Evolutionary conservation across 2,888 invertebrate species (phyloP).

Genomic region (Stenolophus ochropezus): DNA sequence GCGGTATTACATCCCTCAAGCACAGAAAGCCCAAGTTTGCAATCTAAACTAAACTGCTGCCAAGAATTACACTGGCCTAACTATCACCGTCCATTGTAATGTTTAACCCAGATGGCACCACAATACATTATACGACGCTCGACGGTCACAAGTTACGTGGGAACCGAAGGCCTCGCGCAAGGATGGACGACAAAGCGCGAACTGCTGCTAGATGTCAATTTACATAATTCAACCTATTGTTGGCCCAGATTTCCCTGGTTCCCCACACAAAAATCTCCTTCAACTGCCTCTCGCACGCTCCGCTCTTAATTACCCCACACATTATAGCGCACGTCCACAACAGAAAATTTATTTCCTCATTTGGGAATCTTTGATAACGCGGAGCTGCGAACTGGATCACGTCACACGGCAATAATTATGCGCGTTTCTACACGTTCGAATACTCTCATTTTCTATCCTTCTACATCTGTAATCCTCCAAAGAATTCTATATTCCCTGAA

Average conservation of each 20-base stretch:
- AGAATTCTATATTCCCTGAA: too few species aligned
- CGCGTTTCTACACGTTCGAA: too few species aligned
- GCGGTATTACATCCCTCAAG: background rate
- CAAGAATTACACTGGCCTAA: constrained; percentile 24
- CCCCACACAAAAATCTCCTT: constrained; percentile 5
- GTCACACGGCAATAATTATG: too few species aligned
- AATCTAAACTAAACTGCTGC: constrained; percentile 31
- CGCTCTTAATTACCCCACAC: background rate
- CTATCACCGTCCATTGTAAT: constrained; percentile 8
- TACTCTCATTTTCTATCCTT: too few species aligned
- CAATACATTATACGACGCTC: background rate
- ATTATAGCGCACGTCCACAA: constrained; percentile 1
- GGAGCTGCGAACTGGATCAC: background rate
- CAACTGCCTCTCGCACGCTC: background rate
- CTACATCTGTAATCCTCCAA: too few species aligned
- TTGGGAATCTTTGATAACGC: background rate
- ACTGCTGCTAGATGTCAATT: constrained; percentile 24
- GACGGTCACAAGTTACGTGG: constrained; percentile 8
- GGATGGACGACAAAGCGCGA: constrained; percentile 4
- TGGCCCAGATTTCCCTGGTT: constrained; percentile 20
- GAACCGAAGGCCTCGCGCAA: background rate
- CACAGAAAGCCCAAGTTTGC: constrained; percentile 9
- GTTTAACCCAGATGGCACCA: constrained; percentile 32
- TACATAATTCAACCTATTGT: constrained; percentile 21
- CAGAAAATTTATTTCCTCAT: constrained; percentile 15